These are phyloP conservation scores for Chaetoderma sp. DNA, from an alignment of 2,888 invertebrate genomes.

Conservation along the genomic window DNA sequence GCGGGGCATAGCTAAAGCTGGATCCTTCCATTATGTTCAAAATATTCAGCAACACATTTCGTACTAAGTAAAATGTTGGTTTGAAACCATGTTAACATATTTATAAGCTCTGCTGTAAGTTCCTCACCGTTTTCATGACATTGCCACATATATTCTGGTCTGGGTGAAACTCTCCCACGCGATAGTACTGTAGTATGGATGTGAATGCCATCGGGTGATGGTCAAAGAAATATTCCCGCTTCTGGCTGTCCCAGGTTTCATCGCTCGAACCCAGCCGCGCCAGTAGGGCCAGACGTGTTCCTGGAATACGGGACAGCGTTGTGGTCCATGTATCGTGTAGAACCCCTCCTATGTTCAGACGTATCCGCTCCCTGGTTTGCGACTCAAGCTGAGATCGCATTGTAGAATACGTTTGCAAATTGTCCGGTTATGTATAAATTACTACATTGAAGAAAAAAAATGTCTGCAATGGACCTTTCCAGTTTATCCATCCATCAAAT, in stretches of 20 bases:
- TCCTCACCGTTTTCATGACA: constrained; percentile 62
- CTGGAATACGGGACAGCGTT: constrained; percentile 54
- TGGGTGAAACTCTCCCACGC: constrained; percentile 64
- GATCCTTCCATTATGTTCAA: too few relatives aligned
- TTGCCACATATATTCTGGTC: constrained; percentile 66
- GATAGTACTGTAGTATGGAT: constrained; percentile 60
- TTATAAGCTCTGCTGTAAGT: too few relatives aligned
- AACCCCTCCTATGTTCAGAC: constrained; percentile 62
- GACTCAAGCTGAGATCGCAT: background rate
- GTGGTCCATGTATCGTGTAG: constrained; percentile 58
- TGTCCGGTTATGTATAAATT: constrained; percentile 48
- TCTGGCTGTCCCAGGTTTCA: constrained; percentile 57
- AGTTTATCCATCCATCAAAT: too few relatives aligned
- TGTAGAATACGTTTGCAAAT: constrained; percentile 17
- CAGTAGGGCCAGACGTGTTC: constrained; percentile 60
- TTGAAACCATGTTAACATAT: too few relatives aligned
- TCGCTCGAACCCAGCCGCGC: constrained; percentile 57
- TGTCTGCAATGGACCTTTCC: too few relatives aligned
- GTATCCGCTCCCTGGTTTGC: constrained; percentile 42
- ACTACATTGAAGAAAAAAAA: constrained; percentile 47
- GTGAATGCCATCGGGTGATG: constrained; percentile 63
- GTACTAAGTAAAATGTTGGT: too few relatives aligned
- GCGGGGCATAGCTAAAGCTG: too few relatives aligned
- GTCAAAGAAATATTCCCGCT: constrained; percentile 65
- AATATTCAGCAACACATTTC: too few relatives aligned